A percentile compares a stretch with the other conserved stretches of the same genome.
These are phyloP conservation scores for Triplophysa rosa DNA, from an alignment of 2,113 vertebrate genomes.

Conservation along the genomic window DNA sequence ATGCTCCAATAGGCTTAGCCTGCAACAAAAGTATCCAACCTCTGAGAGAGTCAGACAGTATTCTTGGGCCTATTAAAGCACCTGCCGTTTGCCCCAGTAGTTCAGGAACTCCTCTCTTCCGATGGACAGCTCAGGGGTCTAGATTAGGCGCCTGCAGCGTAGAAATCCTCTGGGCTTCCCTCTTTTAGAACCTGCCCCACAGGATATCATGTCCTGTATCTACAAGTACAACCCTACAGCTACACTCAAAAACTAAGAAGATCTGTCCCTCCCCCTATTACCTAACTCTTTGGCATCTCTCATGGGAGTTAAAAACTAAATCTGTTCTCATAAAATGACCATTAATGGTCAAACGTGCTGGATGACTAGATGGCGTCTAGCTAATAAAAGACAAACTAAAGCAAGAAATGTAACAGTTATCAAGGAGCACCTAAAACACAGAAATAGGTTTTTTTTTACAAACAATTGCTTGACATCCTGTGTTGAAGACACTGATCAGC, in stretches of 20 bases:
- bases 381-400: neutral
- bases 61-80: conserved; percentile 64
- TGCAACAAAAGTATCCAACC: conserved; percentile 73
- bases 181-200: conserved; percentile 61
- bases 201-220: conserved; percentile 62
- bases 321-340: conserved; percentile 2
- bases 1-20: conserved; percentile 72
- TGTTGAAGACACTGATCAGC: conserved; percentile 50
- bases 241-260: conserved; percentile 46
- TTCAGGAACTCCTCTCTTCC: conserved; percentile 63
- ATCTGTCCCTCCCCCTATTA: conserved; percentile 51
- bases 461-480: conserved; percentile 50
- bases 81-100: conserved; percentile 72
- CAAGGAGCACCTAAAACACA: conserved; percentile 55
- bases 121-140: conserved; percentile 54
- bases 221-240: conserved; percentile 59
- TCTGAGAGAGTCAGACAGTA: conserved; percentile 66
- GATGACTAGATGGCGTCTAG: neutral
- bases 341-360: neutral
- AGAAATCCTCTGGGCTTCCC: conserved; percentile 60
- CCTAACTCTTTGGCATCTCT: conserved; percentile 42
- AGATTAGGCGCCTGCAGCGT: conserved; percentile 70
- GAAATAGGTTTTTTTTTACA: conserved; percentile 44
- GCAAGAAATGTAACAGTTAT: neutral
- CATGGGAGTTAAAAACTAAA: conserved; percentile 4